A percentile compares a stretch with the other conserved stretches of the same genome.
phyloP scores from a whole-genome alignment of 2,113 vertebrate species.

The Forbesichthys papilliferus region DNA sequence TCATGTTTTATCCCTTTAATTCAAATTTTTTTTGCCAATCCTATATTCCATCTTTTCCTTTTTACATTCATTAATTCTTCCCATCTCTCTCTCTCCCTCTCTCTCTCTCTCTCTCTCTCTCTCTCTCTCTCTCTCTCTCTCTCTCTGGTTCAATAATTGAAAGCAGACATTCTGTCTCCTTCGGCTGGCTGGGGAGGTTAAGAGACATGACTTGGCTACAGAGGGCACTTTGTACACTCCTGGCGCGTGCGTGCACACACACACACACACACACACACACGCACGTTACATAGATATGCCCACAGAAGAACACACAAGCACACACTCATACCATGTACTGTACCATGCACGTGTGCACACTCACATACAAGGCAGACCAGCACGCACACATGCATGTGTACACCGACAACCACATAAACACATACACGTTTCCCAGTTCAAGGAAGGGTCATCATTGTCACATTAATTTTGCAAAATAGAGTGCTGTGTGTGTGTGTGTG shows the following conservation, averaged over 20 bases:
- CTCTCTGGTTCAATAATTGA: slow-evolving; percentile 62
- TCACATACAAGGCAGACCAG: neutral
- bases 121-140: slow-evolving; percentile 5
- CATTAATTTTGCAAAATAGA: slow-evolving; percentile 66
- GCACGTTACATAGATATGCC: slow-evolving; percentile 13
- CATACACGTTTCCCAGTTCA: slow-evolving; percentile 53
- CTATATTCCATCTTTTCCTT: neutral
- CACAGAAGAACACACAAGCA: neutral
- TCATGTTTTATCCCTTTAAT: neutral
- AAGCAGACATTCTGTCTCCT: slow-evolving; percentile 55
- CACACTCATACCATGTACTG: neutral
- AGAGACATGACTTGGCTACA: slow-evolving; percentile 62
- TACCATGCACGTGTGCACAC: neutral
- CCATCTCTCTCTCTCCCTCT: neutral
- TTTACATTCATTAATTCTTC: neutral
- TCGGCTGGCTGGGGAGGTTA: slow-evolving; percentile 50
- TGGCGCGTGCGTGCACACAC: neutral
- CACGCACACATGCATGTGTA: slow-evolving; percentile 5
- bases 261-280: slow-evolving; percentile 28
- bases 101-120: slow-evolving; percentile 2
- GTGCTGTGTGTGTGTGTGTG: slow-evolving; percentile 24
- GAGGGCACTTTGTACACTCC: slow-evolving; percentile 65
- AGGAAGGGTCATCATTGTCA: slow-evolving; percentile 48
- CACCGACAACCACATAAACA: slow-evolving; percentile 2
- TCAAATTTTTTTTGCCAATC: no score